These are phyloP conservation scores for Kradibia gibbosae DNA, from an alignment of 1,140 invertebrate species.

Conservation along the genomic window DNA sequence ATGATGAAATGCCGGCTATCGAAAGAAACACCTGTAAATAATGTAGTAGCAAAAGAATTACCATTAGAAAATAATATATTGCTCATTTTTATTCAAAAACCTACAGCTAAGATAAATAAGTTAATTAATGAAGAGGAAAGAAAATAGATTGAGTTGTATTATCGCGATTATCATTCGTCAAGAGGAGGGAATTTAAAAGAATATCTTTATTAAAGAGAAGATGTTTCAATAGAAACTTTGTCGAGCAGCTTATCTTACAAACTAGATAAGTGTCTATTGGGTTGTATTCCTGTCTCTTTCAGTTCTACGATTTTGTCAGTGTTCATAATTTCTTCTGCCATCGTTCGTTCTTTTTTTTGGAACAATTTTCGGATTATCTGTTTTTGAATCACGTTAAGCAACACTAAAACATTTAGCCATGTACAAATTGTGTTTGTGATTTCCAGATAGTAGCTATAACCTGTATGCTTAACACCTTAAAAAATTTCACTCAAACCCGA, in stretches of 20 bases:
- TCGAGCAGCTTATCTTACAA: conserved; percentile 52
- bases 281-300: background rate
- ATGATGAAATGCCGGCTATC: background rate
- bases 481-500: too few relatives aligned
- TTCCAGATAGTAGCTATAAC: conserved; percentile 65
- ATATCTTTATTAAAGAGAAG: conserved; percentile 51
- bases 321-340: background rate
- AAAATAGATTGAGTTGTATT: conserved; percentile 57
- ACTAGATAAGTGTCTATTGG: conserved; percentile 60
- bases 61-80: background rate
- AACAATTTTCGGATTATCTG: conserved; percentile 29
- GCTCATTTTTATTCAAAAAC: background rate
- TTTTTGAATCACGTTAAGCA: conserved; percentile 61
- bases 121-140: conserved; percentile 62
- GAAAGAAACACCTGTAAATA: background rate
- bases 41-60: background rate
- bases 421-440: conserved; percentile 71
- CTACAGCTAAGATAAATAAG: conserved; percentile 43
- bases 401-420: conserved; percentile 64
- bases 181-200: conserved; percentile 50
- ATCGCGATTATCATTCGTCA: conserved; percentile 54
- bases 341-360: background rate
- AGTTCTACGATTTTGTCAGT: too few relatives aligned
- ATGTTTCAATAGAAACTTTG: conserved; percentile 58
- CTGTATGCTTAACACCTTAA: conserved; percentile 61